These are phyloP conservation scores for Sapayoa aenigma DNA, from an alignment of 2,113 vertebrate species.

Conservation along the genomic window DNA sequence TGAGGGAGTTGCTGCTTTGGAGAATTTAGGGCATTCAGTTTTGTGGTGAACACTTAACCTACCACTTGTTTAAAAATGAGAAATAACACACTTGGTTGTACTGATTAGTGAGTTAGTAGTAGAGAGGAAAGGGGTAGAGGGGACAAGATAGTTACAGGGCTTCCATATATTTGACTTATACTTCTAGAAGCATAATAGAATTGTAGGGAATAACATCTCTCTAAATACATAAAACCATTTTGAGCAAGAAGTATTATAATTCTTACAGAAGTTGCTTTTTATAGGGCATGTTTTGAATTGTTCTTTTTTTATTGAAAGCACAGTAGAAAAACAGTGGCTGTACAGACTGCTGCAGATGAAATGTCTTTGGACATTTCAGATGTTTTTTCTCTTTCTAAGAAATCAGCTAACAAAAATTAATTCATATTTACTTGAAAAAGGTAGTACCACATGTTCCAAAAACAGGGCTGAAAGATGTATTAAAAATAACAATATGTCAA, in stretches of 20 bases:
- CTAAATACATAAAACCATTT: background rate
- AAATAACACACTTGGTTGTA: background rate
- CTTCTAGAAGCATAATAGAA: background rate
- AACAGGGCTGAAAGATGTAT: background rate
- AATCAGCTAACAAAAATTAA: background rate
- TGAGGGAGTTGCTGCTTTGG: background rate
- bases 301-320: background rate
- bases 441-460: background rate
- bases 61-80: background rate
- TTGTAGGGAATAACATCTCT: background rate
- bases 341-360: background rate
- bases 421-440: background rate
- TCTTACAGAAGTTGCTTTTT: background rate
- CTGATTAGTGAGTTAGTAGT: background rate
- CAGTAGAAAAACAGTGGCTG: background rate
- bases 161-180: background rate
- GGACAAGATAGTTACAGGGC: rapidly evolving
- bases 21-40: background rate
- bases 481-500: background rate
- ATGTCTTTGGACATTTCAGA: background rate
- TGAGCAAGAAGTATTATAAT: background rate
- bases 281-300: background rate
- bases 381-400: background rate
- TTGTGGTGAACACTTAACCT: background rate
- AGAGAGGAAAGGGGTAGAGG: background rate